Base-by-base conservation (phyloP, 2,113 vertebrate genomes). In the Pachyramphus minor region DNA sequence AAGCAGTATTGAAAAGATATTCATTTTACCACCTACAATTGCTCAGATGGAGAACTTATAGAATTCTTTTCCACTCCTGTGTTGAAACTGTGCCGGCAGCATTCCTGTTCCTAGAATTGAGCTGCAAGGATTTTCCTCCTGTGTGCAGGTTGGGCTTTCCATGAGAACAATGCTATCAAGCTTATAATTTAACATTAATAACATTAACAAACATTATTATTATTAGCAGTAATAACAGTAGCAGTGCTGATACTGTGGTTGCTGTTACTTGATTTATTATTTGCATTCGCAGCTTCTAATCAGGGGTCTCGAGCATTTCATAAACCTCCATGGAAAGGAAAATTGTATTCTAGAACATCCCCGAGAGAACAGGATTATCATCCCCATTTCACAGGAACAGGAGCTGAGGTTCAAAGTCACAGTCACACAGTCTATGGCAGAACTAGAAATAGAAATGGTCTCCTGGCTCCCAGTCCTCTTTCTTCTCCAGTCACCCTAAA, bases 371-470 rank as follows among this genome's bases (percentile, higher is more conserved):
- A 85, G 33, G 73, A 52, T 77, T 67, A 28, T 55, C 87, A 95
- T 93, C 88, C 82, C 78, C 14, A 2, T 95, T 96, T 93, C 92
- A 85, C 72, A 86, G 42, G 76, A 96, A 69, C 0, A 1, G 45
- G 95, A 95, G 68, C 78, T 93, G 93, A 96, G 68, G 87, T 95
- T 94, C 95, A 96, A 95, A 95, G 93, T 94, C 83, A 93, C 30
- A 85, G 85, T 83, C 90, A 80, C 87, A 76, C 24, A 74, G 60
- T 80, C 88, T 75, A 39, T 86, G 73, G 90, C 88, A 94, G 87
- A 67, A 95, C 85, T 92, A 95, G 96, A 96, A 96, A 97, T 95
- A 96, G 96, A 96, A 95, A 92, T 77, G 67, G 92, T 96, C 96
- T 96, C 90, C 93, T 94, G 92, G 90, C 96, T 96, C 93, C 81